Conservation (phyloP, 2,113 vertebrate genomes). For the Vulpes vulpes region DNA sequence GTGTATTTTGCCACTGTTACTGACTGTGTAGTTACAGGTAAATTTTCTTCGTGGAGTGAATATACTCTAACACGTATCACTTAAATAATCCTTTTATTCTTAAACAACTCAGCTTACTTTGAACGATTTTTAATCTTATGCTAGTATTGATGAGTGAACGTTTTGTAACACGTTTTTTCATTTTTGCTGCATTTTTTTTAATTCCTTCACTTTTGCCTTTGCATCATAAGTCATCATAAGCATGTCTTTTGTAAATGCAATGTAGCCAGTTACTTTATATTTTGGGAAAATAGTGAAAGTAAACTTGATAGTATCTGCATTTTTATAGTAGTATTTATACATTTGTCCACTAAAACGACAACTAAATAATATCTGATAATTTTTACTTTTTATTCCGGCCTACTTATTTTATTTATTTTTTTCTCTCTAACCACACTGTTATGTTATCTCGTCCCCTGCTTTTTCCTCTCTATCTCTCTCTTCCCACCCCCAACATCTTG, state of each 20-base stretch:
- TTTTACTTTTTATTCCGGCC: neutral
- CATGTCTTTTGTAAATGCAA: neutral
- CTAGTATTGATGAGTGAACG: neutral
- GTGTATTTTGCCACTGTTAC: neutral
- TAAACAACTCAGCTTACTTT: neutral
- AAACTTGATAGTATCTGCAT: neutral
- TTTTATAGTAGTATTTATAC: neutral
- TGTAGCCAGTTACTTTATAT: neutral
- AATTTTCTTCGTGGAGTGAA: neutral
- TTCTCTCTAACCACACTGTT: neutral
- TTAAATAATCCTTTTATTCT: neutral
- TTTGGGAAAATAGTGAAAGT: neutral
- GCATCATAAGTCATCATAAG: neutral
- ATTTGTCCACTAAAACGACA: neutral
- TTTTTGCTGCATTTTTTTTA: neutral
- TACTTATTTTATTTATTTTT: neutral
- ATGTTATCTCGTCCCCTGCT: neutral
- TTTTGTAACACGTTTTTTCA: neutral
- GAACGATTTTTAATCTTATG: neutral
- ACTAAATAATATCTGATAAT: neutral
- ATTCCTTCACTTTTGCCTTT: neutral
- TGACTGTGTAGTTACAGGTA: neutral
- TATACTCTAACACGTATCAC: neutral
- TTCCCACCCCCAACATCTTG: too few relatives aligned
- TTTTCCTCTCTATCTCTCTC: neutral